Evolutionary conservation across 1,140 invertebrate species (phyloP), one percentile per base, ranked within the genome.

Genomic region (Bombus waltoni): DNA sequence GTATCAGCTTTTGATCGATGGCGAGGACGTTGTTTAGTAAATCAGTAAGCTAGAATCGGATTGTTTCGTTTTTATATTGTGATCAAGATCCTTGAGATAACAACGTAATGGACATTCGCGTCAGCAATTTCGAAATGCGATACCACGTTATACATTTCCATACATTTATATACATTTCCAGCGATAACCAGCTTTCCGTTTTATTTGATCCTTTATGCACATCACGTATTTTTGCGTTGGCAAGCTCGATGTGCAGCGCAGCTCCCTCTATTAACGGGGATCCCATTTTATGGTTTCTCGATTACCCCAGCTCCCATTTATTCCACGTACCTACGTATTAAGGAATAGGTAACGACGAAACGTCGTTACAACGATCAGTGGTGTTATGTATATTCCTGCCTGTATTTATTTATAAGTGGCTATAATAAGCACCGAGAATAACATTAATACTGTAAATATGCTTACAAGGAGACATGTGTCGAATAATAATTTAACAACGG

Each of bases 201-300:
- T 68, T 68, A 68, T 68, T 35, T 22, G 15, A 68, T 68, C 66
- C 66, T 68, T 35, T 68, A 35, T 35, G 32, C 66, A 6, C 62
- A n/a, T 66, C 66, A 38, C 66, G 66, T 35, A 68, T 68, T 68
- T 68, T 68, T 68, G 32, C 66, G 18, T 18, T 3, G 66, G 10
- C 18, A 25, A 35, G 2, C 32, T 35, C 32, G 15, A 68, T 35
- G 25, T 25, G 6, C 15, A 53, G 8, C 5, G 18, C 10, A 25
- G 11, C 32, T 25, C 6, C 22, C 18, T 53, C 18, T 74, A 74
- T 74, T 38, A 74, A 53, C 44, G 15, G 44, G 47, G 73, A 11
- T 53, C 25, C 18, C 10, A 22, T 53, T 53, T 74, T 53, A 74
- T 53, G 73, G 73, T 53, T 74, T 32, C 73, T 25, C 73, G 73